These are phyloP conservation scores for Chymomyza caudatula DNA, from an alignment of 2,888 invertebrate species.

Conservation along the genomic window DNA sequence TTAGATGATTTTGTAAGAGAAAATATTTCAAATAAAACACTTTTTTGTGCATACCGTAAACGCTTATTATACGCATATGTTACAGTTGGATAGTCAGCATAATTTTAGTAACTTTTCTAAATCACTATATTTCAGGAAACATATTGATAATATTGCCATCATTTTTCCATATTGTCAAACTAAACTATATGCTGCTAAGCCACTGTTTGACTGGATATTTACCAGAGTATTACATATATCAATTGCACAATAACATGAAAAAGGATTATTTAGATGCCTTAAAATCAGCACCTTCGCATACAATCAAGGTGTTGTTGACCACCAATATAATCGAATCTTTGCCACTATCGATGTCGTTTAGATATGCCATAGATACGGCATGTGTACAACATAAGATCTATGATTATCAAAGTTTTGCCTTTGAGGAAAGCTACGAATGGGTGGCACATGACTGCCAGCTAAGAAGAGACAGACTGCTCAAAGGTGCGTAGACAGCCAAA, in stretches of 20 bases:
- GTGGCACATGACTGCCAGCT: slow-evolving; percentile 42
- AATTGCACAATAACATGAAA: slow-evolving; percentile 40
- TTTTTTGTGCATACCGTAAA: not conserved
- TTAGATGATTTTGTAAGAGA: not conserved
- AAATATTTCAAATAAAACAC: not conserved
- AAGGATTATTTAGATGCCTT: slow-evolving; percentile 32
- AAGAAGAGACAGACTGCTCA: slow-evolving; percentile 37
- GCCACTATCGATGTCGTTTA: slow-evolving; percentile 37
- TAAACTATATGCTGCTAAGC: slow-evolving; percentile 52
- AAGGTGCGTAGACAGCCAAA: slow-evolving; percentile 16
- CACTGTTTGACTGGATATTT: slow-evolving; percentile 41
- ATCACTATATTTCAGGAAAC: slow-evolving; percentile 44
- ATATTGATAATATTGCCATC: slow-evolving; percentile 52
- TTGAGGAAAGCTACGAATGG: slow-evolving; percentile 43
- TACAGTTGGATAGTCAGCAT: no score
- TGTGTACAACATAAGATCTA: slow-evolving; percentile 29
- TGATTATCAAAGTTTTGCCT: slow-evolving; percentile 18
- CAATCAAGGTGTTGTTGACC: slow-evolving; percentile 38
- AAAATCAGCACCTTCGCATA: slow-evolving; percentile 8
- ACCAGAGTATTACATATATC: slow-evolving; percentile 26
- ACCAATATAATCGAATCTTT: slow-evolving; percentile 49
- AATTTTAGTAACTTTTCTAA: no score
- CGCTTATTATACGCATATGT: not conserved
- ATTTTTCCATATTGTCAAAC: slow-evolving; percentile 49
- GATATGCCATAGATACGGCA: slow-evolving; percentile 51